Conservation (phyloP, 2,113 vertebrate species). For the Hypomesus transpacificus region DNA sequence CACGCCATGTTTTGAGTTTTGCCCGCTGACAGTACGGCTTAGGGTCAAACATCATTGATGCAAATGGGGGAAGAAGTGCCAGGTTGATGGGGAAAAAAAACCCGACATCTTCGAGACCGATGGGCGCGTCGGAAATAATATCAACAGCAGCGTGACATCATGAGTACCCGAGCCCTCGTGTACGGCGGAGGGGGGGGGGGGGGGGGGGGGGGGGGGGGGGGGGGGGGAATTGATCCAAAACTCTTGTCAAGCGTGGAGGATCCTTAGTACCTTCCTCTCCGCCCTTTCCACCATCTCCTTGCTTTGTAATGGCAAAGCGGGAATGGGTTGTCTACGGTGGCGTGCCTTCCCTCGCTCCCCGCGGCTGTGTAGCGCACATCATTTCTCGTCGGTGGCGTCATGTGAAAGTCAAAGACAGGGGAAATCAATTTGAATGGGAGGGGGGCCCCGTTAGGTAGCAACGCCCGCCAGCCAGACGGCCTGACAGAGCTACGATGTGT, state of each 20-base stretch:
- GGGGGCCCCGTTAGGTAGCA: conserved; percentile 5
- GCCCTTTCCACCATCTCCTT: background rate
- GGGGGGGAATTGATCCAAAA: conserved; percentile 34
- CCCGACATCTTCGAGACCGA: background rate
- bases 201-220: background rate
- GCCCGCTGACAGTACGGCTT: too few species aligned
- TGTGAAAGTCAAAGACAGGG: conserved; percentile 22
- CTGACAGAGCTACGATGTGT: conserved; percentile 10
- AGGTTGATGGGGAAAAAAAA: background rate
- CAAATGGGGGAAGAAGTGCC: background rate
- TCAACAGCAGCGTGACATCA: conserved; percentile 9
- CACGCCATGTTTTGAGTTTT: too few species aligned
- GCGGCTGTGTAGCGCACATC: conserved; percentile 38
- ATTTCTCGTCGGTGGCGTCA: conserved; percentile 34
- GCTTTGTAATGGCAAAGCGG: conserved; percentile 46
- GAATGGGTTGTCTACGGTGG: conserved; percentile 31
- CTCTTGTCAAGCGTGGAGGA: background rate
- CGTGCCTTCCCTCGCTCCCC: conserved; percentile 32
- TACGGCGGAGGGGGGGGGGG: background rate
- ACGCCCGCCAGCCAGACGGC: conserved; percentile 2
- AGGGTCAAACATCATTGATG: background rate
- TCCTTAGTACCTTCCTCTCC: background rate
- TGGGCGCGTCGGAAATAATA: conserved; percentile 12
- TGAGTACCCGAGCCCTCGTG: background rate
- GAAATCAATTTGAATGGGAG: conserved; percentile 43